These are phyloP conservation scores for Hoplodrina blanda DNA, from an alignment of 2,888 invertebrate species.

Conservation along the genomic window DNA sequence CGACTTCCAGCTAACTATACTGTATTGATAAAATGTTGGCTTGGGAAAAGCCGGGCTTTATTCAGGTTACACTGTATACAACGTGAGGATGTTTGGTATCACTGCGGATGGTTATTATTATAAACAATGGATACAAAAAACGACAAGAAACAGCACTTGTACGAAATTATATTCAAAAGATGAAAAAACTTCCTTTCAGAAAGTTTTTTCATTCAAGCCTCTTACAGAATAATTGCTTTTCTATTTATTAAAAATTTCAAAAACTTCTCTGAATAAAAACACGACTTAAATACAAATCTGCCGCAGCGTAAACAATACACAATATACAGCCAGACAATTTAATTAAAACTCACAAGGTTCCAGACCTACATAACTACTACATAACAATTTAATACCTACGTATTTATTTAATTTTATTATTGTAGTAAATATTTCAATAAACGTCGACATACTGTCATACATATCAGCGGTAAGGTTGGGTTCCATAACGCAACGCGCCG, in stretches of 20 bases:
- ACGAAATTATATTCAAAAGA: too few relatives aligned
- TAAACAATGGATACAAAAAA: too few relatives aligned
- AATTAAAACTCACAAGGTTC: background rate
- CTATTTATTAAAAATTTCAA: background rate
- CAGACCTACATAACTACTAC: background rate
- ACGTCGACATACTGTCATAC: background rate
- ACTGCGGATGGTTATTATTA: too few relatives aligned
- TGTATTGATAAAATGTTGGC: slow-evolving; percentile 24
- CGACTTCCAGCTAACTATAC: slow-evolving; percentile 27
- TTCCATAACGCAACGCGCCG: background rate
- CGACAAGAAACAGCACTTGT: too few relatives aligned
- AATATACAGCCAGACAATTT: background rate
- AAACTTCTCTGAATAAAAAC: background rate
- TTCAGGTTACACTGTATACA: background rate
- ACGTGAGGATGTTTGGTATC: background rate
- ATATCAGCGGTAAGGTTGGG: too few relatives aligned
- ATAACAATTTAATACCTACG: background rate
- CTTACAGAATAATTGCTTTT: background rate
- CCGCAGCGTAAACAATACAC: too few relatives aligned
- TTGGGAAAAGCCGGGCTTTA: background rate
- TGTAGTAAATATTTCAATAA: slow-evolving; percentile 24
- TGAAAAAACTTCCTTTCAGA: background rate
- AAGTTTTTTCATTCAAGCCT: background rate
- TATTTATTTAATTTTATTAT: too few relatives aligned
- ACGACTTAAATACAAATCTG: background rate